Conservation (phyloP, 2,113 vertebrate species). For the Labeo rohita region DNA sequence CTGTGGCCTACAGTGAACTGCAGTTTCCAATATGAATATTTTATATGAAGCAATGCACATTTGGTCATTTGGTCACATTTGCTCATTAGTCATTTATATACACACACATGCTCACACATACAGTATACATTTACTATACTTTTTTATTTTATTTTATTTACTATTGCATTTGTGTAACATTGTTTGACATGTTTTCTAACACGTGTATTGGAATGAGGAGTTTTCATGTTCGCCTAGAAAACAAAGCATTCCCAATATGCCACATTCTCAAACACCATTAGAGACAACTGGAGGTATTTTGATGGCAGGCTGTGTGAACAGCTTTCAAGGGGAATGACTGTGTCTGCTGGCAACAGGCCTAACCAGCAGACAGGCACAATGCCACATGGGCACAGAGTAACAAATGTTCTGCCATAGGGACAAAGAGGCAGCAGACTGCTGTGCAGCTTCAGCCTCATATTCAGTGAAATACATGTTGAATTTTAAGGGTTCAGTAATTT, state of each 20-base stretch:
- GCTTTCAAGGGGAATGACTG: constrained; percentile 9
- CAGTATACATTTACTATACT: background rate
- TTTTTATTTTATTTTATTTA: background rate
- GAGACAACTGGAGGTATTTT: background rate
- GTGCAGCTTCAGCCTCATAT: background rate
- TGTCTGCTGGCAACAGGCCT: constrained; percentile 5
- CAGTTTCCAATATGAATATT: background rate
- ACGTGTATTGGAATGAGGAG: background rate
- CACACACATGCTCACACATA: no score
- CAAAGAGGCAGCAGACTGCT: constrained; percentile 18
- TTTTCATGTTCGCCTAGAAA: background rate
- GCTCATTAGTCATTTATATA: no score
- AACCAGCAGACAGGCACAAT: constrained; percentile 27
- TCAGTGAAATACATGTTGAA: constrained; percentile 13
- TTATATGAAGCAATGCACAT: background rate
- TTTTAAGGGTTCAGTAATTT: background rate
- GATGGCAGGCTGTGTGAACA: constrained; percentile 25
- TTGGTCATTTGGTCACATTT: no score
- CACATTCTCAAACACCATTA: background rate
- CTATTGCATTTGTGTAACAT: background rate
- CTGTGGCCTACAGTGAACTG: background rate
- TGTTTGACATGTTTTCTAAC: background rate
- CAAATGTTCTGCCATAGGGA: constrained; percentile 29
- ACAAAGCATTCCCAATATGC: background rate
- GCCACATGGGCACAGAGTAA: constrained; percentile 22